These are phyloP conservation scores for Misgurnus anguillicaudatus DNA, from an alignment of 2,113 vertebrate species.

Conservation along the genomic window DNA sequence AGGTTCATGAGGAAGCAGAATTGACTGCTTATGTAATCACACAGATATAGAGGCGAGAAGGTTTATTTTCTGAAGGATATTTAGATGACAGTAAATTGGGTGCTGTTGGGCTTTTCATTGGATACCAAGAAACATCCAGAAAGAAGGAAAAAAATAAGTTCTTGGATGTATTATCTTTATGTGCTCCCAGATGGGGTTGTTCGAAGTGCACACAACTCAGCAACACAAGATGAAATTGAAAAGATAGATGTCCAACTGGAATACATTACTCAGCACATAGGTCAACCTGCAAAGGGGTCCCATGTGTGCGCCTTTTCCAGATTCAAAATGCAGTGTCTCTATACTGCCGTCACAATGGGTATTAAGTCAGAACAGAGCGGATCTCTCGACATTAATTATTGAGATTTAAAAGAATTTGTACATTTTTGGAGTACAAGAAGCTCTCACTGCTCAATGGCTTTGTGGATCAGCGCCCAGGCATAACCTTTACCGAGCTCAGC, in stretches of 20 bases:
- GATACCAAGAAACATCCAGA: background rate
- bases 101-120: background rate
- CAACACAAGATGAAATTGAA: conserved; percentile 25
- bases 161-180: conserved; percentile 27
- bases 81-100: conserved; percentile 21
- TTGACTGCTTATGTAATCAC: conserved; percentile 44
- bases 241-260: conserved; percentile 34
- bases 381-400: background rate
- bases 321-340: background rate
- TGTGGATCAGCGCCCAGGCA: background rate
- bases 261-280: conserved; percentile 37
- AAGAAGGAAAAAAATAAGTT: background rate
- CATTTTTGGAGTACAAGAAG: background rate
- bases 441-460: background rate
- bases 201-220: conserved; percentile 33
- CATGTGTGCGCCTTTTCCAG: background rate
- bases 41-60: conserved; percentile 26
- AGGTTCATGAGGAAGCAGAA: conserved; percentile 59
- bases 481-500: background rate
- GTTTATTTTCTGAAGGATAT: conserved; percentile 18
- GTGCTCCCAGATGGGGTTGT: conserved; percentile 37
- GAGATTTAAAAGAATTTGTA: background rate
- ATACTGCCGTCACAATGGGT: conserved; percentile 1
- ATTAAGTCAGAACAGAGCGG: conserved; percentile 23
- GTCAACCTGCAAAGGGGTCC: conserved; percentile 23